A percentile compares a stretch with the other conserved stretches of the same genome.
phyloP scores from a whole-genome alignment of 2,888 invertebrate genomes.

The Chironomus riparius region DNA sequence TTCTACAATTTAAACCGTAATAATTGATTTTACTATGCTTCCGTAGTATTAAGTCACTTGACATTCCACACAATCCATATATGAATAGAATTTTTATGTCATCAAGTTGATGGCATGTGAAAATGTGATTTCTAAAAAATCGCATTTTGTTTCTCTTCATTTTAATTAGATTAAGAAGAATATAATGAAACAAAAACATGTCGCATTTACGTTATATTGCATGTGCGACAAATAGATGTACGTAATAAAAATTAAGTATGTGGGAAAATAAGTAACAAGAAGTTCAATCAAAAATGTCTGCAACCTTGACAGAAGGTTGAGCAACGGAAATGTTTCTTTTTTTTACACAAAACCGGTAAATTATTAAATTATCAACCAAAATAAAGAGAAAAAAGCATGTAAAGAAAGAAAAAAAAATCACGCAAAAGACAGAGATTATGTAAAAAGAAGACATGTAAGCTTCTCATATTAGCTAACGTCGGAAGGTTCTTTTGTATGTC shows the following conservation, averaged over 20 bases:
- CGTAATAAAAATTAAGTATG: background rate
- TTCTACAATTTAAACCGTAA: background rate
- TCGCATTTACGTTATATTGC: too few species aligned
- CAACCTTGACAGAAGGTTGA: constrained; percentile 6
- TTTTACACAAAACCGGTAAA: background rate
- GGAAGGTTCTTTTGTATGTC: background rate
- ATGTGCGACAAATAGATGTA: background rate
- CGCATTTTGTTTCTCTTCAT: background rate
- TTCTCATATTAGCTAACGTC: background rate
- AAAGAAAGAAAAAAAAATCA: background rate
- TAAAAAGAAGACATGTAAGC: background rate
- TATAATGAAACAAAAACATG: too few species aligned
- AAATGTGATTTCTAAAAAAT: background rate
- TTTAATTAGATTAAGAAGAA: background rate
- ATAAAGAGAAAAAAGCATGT: background rate
- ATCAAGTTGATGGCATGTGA: background rate
- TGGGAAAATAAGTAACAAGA: background rate
- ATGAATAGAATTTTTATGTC: background rate
- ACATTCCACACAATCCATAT: background rate
- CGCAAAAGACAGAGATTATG: background rate
- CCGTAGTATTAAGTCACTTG: background rate
- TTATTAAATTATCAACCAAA: background rate
- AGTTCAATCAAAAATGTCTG: background rate
- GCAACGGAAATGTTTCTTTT: background rate
- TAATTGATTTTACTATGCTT: background rate